Base-by-base conservation (phyloP, 2,888 invertebrate species). In the Ypsolopha sequella region DNA sequence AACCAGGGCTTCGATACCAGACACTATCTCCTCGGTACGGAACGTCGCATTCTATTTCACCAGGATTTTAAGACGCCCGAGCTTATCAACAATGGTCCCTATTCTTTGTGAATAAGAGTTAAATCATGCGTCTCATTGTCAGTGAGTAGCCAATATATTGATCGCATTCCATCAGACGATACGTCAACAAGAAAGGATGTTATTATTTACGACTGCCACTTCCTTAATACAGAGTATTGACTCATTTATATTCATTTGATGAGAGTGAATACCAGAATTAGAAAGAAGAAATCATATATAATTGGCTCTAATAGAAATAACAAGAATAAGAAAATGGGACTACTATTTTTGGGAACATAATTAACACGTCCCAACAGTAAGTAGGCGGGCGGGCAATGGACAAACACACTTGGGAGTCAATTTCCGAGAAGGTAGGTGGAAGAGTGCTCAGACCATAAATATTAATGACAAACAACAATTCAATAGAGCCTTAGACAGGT, bases 391-490 rank as follows among this genome's bases (percentile, higher is more conserved):
- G 66, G 70, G 64, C 66, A 75, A 73, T 72, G 70, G 70, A 73
- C 70, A 76, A 75, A 71, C 73, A 67, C 66, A 63, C 68, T 66
- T 64, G 73, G 69, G 70, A 71, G 68, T 60, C 59, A 66, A 64
- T 68, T 79, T 80, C 78, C 72, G 65, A 70, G 77, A 76, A 79
- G 73, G 61, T 70, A 60, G 67, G 63, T 71, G 66, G 69, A 74
- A 71, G 73, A 76, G 73, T 70, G 73, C 62, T 61, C 70, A 62
- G 60, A 61, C 72, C 73, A 81, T 84, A 80, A 84, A 84, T 84
- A 85, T 85, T 13, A 47, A 85, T 84, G 80, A 76, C 78, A 74
- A 73, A 73, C 73, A 70, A 65, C 69, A 72, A 76, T 78, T 76
- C 76, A 77, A 77, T 75, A 70, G 58, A 63, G 66, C 64, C 62